phyloP scores from a whole-genome alignment of 2,797 vertebrate genomes.

The Gobionotothen gibberifrons region DNA sequence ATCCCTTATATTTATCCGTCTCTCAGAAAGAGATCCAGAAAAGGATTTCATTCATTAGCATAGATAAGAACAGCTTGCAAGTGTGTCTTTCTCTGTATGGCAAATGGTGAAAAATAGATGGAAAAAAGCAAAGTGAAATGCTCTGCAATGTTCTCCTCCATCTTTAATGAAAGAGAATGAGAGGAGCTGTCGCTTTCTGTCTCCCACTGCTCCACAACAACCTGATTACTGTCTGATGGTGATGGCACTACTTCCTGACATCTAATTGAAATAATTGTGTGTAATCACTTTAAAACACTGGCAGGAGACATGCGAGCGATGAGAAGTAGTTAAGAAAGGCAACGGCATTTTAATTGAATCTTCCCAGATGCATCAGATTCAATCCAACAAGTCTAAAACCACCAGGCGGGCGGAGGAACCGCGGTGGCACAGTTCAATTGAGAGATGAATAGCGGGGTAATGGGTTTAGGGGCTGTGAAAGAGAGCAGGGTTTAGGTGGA shows the following conservation, averaged over 20 bases:
- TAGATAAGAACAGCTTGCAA: slow-evolving; percentile 59
- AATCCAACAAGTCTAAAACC: slow-evolving; percentile 68
- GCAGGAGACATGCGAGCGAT: slow-evolving; percentile 75
- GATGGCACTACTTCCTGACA: slow-evolving; percentile 79
- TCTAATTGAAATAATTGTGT: slow-evolving; percentile 84
- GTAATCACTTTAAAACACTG: slow-evolving; percentile 84
- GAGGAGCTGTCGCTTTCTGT: slow-evolving; percentile 62
- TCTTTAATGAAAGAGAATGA: slow-evolving; percentile 71
- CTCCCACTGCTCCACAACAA: slow-evolving; percentile 73
- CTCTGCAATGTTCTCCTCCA: slow-evolving; percentile 48
- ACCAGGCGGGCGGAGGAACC: slow-evolving; percentile 50
- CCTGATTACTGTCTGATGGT: slow-evolving; percentile 81
- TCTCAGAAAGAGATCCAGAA: slow-evolving; percentile 59
- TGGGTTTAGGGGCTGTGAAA: slow-evolving; percentile 70
- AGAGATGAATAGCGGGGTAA: slow-evolving; percentile 69
- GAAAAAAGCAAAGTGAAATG: slow-evolving; percentile 23
- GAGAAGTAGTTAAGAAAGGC: slow-evolving; percentile 68
- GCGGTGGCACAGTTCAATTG: slow-evolving; percentile 68
- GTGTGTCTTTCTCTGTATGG: slow-evolving; percentile 50
- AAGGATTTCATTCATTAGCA: slow-evolving; percentile 69
- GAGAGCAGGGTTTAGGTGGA: slow-evolving; percentile 68
- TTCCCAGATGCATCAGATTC: slow-evolving; percentile 72
- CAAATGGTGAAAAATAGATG: slow-evolving; percentile 41
- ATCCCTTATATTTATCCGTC: slow-evolving; percentile 46
- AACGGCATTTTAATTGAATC: slow-evolving; percentile 79